phyloP scores from a whole-genome alignment of 2,113 vertebrate genomes.

The Caloenas nicobarica region DNA sequence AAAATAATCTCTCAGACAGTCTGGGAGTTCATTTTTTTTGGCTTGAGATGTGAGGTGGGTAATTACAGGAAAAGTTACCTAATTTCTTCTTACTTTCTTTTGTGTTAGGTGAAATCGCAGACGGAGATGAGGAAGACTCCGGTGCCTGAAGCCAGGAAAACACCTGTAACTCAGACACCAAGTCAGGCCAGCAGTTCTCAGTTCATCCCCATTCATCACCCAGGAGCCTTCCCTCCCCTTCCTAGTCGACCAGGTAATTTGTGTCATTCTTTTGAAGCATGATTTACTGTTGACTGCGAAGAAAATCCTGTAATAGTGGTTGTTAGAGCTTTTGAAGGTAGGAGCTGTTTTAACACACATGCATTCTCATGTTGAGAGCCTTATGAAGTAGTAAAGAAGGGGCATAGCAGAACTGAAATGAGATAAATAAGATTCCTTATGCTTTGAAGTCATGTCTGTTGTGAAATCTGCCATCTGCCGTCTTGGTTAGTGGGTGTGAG shows the following conservation, averaged over 20 bases:
- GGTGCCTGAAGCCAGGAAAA: slow-evolving; percentile 93
- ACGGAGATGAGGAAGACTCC: slow-evolving; percentile 92
- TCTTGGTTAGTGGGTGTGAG: background rate
- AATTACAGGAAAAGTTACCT: background rate
- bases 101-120: slow-evolving; percentile 88
- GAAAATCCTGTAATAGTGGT: background rate
- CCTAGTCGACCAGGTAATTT: slow-evolving; percentile 90
- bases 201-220: slow-evolving; percentile 97
- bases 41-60: background rate
- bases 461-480: background rate
- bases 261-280: background rate
- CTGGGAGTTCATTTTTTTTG: background rate
- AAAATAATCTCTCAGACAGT: background rate
- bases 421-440: background rate
- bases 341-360: background rate
- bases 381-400: background rate
- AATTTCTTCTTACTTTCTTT: slow-evolving; percentile 25
- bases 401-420: background rate
- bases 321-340: background rate
- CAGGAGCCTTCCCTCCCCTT: slow-evolving; percentile 95
- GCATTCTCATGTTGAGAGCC: background rate
- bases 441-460: background rate
- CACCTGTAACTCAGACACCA: slow-evolving; percentile 85
- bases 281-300: background rate
- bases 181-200: slow-evolving; percentile 91